phyloP scores from a whole-genome alignment of 2,797 vertebrate genomes.

The Pangasius larnaudii region DNA sequence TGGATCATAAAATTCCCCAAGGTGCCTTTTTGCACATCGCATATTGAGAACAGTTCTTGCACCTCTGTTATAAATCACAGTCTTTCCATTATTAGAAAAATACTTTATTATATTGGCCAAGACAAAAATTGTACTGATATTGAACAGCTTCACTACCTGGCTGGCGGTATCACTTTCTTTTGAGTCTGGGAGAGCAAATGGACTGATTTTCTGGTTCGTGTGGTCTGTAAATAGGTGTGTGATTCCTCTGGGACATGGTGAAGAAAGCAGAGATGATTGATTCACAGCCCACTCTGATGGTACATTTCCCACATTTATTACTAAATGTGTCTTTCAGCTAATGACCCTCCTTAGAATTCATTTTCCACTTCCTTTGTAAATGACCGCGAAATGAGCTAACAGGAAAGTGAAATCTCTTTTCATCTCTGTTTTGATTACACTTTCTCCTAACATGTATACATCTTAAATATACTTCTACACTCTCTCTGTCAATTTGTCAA shows the following conservation, averaged over 20 bases:
- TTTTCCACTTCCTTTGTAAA: constrained; percentile 31
- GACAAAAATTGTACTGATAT: constrained; percentile 70
- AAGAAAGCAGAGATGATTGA: constrained; percentile 45
- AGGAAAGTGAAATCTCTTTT: constrained; percentile 12
- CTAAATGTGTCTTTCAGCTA: constrained; percentile 40
- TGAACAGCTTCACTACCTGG: constrained; percentile 60
- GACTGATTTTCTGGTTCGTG: constrained; percentile 44
- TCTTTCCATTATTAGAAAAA: constrained; percentile 61
- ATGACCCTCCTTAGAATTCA: constrained; percentile 39
- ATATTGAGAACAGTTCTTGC: constrained; percentile 65
- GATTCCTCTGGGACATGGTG: constrained; percentile 32
- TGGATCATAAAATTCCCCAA: constrained; percentile 82
- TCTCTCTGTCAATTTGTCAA: neutral
- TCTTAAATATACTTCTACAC: neutral
- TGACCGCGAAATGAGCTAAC: constrained; percentile 27
- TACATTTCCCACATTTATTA: constrained; percentile 42
- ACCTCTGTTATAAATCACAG: constrained; percentile 69
- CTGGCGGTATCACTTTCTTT: constrained; percentile 45
- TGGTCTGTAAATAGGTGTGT: constrained; percentile 46
- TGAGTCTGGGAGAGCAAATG: constrained; percentile 60
- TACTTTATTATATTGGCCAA: constrained; percentile 70
- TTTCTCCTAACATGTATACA: neutral
- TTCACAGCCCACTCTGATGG: constrained; percentile 21
- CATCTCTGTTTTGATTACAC: constrained; percentile 14
- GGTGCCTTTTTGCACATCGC: constrained; percentile 77